Percentiles rank a stretch among this genome's conserved stretches.
Conservation (phyloP, 2,888 invertebrate species). For the Tachina lurida region DNA sequence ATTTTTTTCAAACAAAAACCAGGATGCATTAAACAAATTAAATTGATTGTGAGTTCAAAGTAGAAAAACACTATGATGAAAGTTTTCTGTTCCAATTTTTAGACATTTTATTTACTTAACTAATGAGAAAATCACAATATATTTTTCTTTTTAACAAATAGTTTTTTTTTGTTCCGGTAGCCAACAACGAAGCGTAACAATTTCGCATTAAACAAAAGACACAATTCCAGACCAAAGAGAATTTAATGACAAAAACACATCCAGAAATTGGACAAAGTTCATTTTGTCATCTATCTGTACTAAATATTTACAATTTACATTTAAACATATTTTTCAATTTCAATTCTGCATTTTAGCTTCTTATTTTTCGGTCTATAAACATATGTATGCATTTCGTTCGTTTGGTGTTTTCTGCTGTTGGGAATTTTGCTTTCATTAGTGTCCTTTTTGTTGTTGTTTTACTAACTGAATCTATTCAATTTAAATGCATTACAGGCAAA, state of each 20-base stretch:
- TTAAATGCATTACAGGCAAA: conserved; percentile 84
- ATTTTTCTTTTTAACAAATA: conserved; percentile 28
- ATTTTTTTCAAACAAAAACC: conserved; percentile 8
- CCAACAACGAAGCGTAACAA: conserved; percentile 24
- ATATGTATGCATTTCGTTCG: background rate
- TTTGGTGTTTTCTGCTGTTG: conserved; percentile 50
- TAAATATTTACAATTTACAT: conserved; percentile 32
- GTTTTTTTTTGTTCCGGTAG: conserved; percentile 1
- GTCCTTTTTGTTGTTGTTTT: conserved; percentile 31
- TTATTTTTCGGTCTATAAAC: background rate
- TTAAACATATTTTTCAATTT: conserved; percentile 38
- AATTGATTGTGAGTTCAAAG: conserved; percentile 16
- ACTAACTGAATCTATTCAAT: conserved; percentile 63
- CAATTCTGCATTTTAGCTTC: conserved; percentile 22
- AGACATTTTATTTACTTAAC: conserved; percentile 42
- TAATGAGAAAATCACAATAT: conserved; percentile 37
- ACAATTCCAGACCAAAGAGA: background rate
- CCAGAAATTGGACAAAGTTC: conserved; percentile 4
- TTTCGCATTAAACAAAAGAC: conserved; percentile 29
- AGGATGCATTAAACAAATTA: conserved; percentile 34
- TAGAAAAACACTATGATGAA: conserved; percentile 5
- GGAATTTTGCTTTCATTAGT: conserved; percentile 13
- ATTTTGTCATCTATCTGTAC: conserved; percentile 32
- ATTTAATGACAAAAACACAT: conserved; percentile 3
- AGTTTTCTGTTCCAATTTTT: conserved; percentile 9